A percentile compares a stretch with the other conserved stretches of the same genome.
phyloP scores from a whole-genome alignment of 2,113 vertebrate genomes.

The Isurus oxyrinchus region DNA sequence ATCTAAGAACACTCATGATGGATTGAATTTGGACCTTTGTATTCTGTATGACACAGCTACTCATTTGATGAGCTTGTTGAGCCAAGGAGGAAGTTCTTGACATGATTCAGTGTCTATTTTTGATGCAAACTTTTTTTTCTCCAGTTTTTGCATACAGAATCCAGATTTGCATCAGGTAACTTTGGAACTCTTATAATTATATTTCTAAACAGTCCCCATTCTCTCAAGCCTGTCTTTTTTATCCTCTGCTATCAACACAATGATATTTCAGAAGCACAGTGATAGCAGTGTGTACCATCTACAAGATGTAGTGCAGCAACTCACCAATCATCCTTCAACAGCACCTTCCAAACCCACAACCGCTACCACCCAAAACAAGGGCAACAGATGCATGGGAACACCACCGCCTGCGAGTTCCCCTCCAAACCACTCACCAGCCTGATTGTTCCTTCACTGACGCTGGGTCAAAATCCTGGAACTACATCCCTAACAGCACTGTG shows the following conservation, averaged over 20 bases:
- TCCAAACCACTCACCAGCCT: too few relatives aligned
- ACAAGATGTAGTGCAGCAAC: too few relatives aligned
- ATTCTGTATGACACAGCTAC: background rate
- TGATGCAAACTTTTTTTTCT: background rate
- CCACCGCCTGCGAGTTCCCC: too few relatives aligned
- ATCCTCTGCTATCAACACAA: conserved; percentile 30
- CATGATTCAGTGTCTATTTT: background rate
- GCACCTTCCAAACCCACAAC: too few relatives aligned
- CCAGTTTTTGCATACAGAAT: background rate
- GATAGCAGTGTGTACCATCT: too few relatives aligned
- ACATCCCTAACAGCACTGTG: too few relatives aligned
- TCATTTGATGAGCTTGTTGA: background rate
- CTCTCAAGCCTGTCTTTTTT: background rate
- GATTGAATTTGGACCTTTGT: background rate
- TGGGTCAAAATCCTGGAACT: too few relatives aligned
- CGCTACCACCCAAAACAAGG: too few relatives aligned
- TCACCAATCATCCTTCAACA: too few relatives aligned
- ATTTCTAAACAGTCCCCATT: background rate
- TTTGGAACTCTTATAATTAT: background rate
- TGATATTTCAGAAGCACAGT: conserved; percentile 39
- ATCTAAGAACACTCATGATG: background rate
- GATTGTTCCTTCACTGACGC: too few relatives aligned
- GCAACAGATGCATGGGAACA: too few relatives aligned
- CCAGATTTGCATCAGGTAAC: background rate
- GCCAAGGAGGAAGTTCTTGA: background rate